These are phyloP conservation scores for Drosophila demipolita DNA, from an alignment of 2,888 invertebrate genomes.

Conservation along the genomic window DNA sequence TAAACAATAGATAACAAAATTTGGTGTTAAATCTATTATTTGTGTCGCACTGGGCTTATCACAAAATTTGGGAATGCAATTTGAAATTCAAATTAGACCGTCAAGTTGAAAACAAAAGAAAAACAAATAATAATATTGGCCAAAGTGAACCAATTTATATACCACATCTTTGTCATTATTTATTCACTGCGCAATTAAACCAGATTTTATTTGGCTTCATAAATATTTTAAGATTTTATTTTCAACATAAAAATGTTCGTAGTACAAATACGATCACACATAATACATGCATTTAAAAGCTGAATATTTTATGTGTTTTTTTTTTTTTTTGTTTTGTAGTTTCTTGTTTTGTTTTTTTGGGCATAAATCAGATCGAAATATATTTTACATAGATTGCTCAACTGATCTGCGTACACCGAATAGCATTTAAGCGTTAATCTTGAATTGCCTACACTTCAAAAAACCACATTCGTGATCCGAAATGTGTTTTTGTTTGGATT, in stretches of 20 bases:
- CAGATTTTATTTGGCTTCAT: conserved; percentile 24
- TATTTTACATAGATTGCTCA: conserved; percentile 23
- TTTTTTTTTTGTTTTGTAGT: background rate
- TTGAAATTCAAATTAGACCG: background rate
- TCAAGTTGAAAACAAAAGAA: background rate
- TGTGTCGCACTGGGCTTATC: background rate
- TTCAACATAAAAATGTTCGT: conserved; percentile 55
- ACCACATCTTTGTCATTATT: background rate
- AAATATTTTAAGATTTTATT: conserved; percentile 56
- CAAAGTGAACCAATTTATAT: background rate
- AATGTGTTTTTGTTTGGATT: conserved; percentile 21
- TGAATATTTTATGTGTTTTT: conserved; percentile 27
- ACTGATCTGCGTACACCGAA: conserved; percentile 28
- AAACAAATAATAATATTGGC: background rate
- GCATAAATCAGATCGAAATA: conserved; percentile 27
- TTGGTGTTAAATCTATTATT: background rate
- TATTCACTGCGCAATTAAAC: background rate
- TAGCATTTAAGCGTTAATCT: conserved; percentile 37
- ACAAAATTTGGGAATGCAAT: background rate
- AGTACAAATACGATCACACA: conserved; percentile 49
- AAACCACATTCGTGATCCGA: conserved; percentile 15
- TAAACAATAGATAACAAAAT: background rate
- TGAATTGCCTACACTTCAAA: conserved; percentile 27
- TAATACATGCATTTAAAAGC: conserved; percentile 47
- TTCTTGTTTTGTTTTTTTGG: conserved; percentile 1